phyloP scores from a whole-genome alignment of 1,140 invertebrate species.

The Berghia stephanieae region DNA sequence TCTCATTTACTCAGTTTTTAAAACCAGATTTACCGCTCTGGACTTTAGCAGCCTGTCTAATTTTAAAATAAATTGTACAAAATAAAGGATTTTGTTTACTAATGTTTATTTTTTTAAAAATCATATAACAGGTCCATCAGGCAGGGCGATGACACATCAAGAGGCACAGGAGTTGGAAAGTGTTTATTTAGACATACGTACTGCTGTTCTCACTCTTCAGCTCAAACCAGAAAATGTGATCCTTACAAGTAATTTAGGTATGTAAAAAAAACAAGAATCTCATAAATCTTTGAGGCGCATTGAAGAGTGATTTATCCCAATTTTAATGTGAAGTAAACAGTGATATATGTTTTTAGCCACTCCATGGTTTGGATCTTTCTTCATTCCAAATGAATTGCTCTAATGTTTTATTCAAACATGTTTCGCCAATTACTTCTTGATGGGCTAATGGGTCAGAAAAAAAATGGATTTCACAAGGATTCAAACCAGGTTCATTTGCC shows the following conservation, averaged over 20 bases:
- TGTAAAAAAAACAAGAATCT: neutral
- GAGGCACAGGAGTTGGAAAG: conserved; percentile 46
- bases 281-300: neutral
- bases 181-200: conserved; percentile 53
- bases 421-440: no score
- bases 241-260: conserved; percentile 37
- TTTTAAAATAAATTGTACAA: no score
- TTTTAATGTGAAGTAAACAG: neutral
- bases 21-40: no score
- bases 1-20: no score
- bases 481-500: no score
- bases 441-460: no score
- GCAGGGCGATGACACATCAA: conserved; percentile 26
- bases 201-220: conserved; percentile 51
- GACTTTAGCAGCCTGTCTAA: no score
- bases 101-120: conserved; percentile 8
- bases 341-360: neutral
- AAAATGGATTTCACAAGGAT: no score
- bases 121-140: neutral
- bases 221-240: conserved; percentile 58
- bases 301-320: neutral
- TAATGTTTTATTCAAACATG: no score
- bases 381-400: neutral
- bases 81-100: neutral
- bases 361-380: neutral